Conservation (phyloP, 1,140 invertebrate species). For the Drosophila ficusphila region DNA sequence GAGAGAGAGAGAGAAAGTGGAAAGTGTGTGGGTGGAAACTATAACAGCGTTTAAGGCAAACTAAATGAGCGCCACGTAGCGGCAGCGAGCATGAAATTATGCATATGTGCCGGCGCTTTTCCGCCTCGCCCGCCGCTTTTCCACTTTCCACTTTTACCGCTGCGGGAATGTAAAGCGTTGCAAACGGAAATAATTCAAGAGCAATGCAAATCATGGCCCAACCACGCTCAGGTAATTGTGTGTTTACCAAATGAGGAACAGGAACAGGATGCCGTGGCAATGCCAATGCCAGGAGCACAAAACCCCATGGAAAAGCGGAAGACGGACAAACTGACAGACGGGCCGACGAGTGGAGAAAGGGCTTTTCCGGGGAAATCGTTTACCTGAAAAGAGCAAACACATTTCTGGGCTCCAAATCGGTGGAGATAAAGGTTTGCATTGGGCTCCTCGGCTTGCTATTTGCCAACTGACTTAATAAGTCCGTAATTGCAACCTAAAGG, state of each 20-base stretch:
- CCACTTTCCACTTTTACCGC: constrained; percentile 9
- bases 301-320: not conserved
- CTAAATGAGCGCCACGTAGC: constrained; percentile 68
- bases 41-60: constrained; percentile 73
- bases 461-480: constrained; percentile 24
- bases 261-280: constrained; percentile 30
- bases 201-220: constrained; percentile 76
- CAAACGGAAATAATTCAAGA: constrained; percentile 79
- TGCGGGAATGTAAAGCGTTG: constrained; percentile 18
- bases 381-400: constrained; percentile 66
- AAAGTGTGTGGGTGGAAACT: constrained; percentile 18
- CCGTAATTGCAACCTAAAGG: not conserved
- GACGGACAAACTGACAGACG: constrained; percentile 1
- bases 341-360: not conserved
- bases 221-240: constrained; percentile 68
- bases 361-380: constrained; percentile 19
- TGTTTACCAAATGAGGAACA: constrained; percentile 63
- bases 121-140: constrained; percentile 3
- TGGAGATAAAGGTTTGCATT: constrained; percentile 13
- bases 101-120: constrained; percentile 51
- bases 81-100: constrained; percentile 62
- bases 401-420: constrained; percentile 24
- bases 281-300: constrained; percentile 42
- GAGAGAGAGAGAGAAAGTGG: not conserved
- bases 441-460: constrained; percentile 12